Percentiles rank a stretch among this genome's conserved stretches.
phyloP scores from a whole-genome alignment of 2,888 invertebrate genomes.

The Napeogenes sylphis region DNA sequence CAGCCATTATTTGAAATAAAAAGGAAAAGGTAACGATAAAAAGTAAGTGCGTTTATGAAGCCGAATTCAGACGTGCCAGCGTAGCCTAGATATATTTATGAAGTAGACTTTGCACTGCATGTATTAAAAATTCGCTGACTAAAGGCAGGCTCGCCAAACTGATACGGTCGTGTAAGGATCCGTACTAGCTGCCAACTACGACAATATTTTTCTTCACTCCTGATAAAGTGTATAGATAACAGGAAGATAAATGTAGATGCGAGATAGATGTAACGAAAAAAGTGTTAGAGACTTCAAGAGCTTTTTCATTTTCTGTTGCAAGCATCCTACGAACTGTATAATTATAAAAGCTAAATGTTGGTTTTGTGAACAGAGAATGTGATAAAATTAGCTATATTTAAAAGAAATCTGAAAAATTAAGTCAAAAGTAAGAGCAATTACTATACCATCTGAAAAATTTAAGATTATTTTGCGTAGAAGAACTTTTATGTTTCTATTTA shows the following conservation, averaged over 20 bases:
- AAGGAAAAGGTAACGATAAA: background rate
- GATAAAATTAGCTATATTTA: no score
- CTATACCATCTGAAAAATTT: no score
- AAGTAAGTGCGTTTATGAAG: conserved; percentile 1
- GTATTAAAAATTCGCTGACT: conserved; percentile 37
- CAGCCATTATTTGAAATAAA: background rate
- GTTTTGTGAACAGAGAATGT: no score
- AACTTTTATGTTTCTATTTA: no score
- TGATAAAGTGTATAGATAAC: conserved; percentile 27
- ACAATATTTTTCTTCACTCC: conserved; percentile 30
- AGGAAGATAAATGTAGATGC: conserved; percentile 21
- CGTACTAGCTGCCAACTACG: conserved; percentile 27
- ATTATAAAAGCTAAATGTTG: no score
- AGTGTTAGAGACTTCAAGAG: conserved; percentile 15
- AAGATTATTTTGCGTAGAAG: no score
- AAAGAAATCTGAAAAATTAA: no score
- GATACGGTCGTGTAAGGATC: conserved; percentile 26
- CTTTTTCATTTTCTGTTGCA: conserved; percentile 3
- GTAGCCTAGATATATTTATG: conserved; percentile 4
- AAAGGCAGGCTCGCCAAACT: conserved; percentile 21
- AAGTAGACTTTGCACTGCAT: conserved; percentile 23
- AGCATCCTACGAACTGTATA: background rate
- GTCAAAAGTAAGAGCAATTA: no score
- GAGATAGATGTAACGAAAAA: conserved; percentile 15
- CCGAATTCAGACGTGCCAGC: conserved; percentile 1